Evolutionary conservation across 2,888 invertebrate species (phyloP).

Genomic region (Rhyacophila evoluta): DNA sequence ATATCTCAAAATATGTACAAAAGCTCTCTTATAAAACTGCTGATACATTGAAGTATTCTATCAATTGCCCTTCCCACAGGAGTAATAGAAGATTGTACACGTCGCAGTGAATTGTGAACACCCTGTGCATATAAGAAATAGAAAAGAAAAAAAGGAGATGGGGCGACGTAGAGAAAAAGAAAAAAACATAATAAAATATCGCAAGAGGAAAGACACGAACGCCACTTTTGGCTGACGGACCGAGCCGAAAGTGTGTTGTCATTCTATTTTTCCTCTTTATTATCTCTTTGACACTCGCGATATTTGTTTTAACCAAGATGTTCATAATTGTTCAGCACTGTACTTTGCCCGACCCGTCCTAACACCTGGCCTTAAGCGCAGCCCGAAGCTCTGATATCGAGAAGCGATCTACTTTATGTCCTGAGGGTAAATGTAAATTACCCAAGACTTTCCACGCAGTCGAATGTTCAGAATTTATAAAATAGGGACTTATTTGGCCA

Average conservation of each 20-base stretch:
- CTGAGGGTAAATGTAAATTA: no score
- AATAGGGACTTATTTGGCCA: no score
- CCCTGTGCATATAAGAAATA: constrained; percentile 8
- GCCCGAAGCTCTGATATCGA: no score
- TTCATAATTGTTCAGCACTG: no score
- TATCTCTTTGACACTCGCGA: background rate
- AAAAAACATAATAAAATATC: constrained; percentile 22
- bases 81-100: background rate
- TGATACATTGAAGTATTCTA: constrained; percentile 9
- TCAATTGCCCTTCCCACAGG: constrained; percentile 19
- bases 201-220: constrained; percentile 1
- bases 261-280: background rate
- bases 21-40: background rate
- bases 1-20: background rate
- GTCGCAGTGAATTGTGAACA: background rate
- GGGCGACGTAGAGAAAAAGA: background rate
- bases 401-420: no score
- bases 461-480: no score
- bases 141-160: background rate
- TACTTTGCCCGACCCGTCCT: no score
- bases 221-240: constrained; percentile 19
- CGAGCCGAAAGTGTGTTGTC: background rate
- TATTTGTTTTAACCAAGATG: background rate
- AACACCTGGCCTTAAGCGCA: no score
- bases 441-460: no score